Evolutionary conservation across 2,888 invertebrate genomes (phyloP).

Genomic region (Cybosia mesomella): DNA sequence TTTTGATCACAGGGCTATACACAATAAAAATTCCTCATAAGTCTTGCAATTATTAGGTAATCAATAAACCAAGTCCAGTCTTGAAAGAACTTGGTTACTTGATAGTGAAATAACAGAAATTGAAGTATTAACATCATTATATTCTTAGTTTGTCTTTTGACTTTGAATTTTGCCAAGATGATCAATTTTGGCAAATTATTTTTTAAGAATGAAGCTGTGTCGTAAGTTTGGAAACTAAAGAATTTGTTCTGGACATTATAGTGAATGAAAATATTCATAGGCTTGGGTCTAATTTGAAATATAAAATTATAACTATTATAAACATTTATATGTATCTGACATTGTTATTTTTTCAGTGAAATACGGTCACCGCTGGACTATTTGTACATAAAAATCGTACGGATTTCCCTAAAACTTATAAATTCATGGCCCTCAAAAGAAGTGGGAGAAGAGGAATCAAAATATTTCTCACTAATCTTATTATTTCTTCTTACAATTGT

Average conservation of each 20-base stretch:
- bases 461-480: background rate
- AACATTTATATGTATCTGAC: too few species aligned
- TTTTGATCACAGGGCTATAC: conserved; percentile 13
- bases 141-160: background rate
- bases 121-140: background rate
- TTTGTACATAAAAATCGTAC: conserved; percentile 27
- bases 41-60: background rate
- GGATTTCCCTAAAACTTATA: conserved; percentile 14
- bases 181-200: conserved; percentile 21
- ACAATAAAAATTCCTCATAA: background rate
- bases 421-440: conserved; percentile 35
- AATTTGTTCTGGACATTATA: background rate
- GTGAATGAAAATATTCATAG: too few species aligned
- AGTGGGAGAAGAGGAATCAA: conserved; percentile 16
- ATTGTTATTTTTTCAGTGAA: conserved; percentile 26
- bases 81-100: background rate
- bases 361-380: conserved; percentile 29
- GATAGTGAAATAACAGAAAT: background rate
- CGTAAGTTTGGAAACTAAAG: conserved; percentile 25
- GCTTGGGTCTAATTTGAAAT: too few species aligned
- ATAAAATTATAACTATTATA: too few species aligned
- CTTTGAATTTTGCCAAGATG: conserved; percentile 22
- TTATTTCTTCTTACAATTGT: conserved; percentile 8
- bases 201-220: conserved; percentile 26
- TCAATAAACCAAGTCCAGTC: background rate